Base-by-base conservation (phyloP, 2,888 invertebrate species). In the Xestia xanthographa region DNA sequence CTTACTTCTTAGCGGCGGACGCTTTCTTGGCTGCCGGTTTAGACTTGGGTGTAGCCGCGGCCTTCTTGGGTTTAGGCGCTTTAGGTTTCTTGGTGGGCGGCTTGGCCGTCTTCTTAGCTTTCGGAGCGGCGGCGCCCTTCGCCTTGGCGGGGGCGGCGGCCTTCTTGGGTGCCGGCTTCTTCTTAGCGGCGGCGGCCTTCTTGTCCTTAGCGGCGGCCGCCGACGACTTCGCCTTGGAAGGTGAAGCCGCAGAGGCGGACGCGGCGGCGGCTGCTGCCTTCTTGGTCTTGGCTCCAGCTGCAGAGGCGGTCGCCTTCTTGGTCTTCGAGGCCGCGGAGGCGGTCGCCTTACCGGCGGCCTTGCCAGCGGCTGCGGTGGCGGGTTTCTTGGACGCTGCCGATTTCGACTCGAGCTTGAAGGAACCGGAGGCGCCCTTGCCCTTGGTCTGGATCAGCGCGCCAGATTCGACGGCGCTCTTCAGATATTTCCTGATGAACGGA, bases 401-500 rank as follows among this genome's bases (percentile, higher is more conserved):
- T 73, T 91, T 92, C 0, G 92, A 90, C n/a, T 94, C 93, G 22
- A 96, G 89, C 84, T 96, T 96, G 92, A 91, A 92, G 11, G 88
- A 84, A n/a, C 97, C 97, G 26, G 96, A 94, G 0, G 97, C 97
- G 2, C 97, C 97, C 88, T 95, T 97, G 56, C 97, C 97, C 86
- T 97, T 97, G n/a, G 97, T 97, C 89, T 97, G 97, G 41, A 97
- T 93, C 60, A 97, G 88, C n/a, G 92, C 91, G 11, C 97, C 97
- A 62, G 94, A 94, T 2, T 92, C 94, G n/a, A 97, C 97, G 26
- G 97, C 76, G 77, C 76, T 68, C 69, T 73, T 78, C 66, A 72
- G 75, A 66, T 97, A 97, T 79, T 97, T 97, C 82, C 96, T 97
- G 86, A 98, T 97, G 92, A 96, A 97, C 3, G 96, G 96, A 1